Base-by-base conservation (phyloP, 53 echinoderm and acorn worm species). In the Holothuria leucospilota region DNA sequence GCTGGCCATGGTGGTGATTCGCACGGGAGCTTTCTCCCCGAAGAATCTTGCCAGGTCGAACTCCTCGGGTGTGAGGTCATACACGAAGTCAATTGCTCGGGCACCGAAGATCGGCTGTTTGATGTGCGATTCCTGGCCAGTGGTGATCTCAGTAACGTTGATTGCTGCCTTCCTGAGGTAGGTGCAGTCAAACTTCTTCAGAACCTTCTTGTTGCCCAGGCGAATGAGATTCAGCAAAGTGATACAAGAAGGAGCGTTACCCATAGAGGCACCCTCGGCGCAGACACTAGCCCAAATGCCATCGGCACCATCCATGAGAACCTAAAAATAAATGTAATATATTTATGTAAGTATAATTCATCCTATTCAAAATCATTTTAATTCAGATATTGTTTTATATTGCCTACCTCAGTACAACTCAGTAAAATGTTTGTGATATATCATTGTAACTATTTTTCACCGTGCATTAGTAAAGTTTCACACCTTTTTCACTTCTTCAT, bases 31-130 rank as follows among this genome's bases (percentile, higher is more conserved):
- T 74, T 89, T 42, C 62, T 84, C 88, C 6, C 88, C 89, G 51
- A 92, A 88, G 63, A 92, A 92, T n/a, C 51, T 67, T 7, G 92
- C 85, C 84, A 92, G 28, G 69, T 92, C 88, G 28, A 92, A 92
- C 52, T 87, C 87, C 40, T 87, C 87, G 21, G 62, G 60, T 46
- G 78, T 87, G 39, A 87, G 52, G 40, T 84, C 60, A 62, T 78
- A 89, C 29, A 84, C 88, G 85, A 92, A 92, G 62, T 89, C 85
- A 9, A 82, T 26, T 20, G 92, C 92, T 7, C 92, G 59, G 12
- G 73, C 85, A 15, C 92, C 92, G 85, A 65, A 92, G 66, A 91
- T 58, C 30, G 91, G 91, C 61, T 91, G 91, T 77, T 84, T 91
- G 77, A 26, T 62, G 56, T 91, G 78, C 2, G 92, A 88, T 20